phyloP scores from a whole-genome alignment of 92 coral and sea anemone genomes.

The Desmophyllum pertusum region DNA sequence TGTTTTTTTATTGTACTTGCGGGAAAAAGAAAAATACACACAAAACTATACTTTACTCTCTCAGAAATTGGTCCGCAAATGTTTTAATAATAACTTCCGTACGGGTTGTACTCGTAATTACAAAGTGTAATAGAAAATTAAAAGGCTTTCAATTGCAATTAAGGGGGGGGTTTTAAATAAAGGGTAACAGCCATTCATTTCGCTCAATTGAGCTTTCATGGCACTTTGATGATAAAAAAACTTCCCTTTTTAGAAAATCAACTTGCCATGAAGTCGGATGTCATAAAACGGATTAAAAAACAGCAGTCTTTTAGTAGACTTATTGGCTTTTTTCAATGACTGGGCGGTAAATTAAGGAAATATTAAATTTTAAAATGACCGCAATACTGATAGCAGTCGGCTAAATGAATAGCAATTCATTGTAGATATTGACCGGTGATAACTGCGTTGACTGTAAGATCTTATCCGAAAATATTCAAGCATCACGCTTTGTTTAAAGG shows the following conservation, averaged over 20 bases:
- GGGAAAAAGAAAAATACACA: neutral
- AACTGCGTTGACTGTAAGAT: neutral
- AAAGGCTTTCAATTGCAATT: neutral
- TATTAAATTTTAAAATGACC: neutral
- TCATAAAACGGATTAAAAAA: neutral
- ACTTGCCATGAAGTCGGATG: neutral
- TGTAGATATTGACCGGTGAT: neutral
- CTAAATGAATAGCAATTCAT: neutral
- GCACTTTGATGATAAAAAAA: neutral
- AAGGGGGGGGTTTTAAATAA: neutral
- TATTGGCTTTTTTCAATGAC: slow-evolving; percentile 25
- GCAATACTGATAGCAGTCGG: neutral
- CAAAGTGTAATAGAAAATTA: neutral
- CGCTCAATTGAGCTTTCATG: neutral
- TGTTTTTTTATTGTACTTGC: neutral
- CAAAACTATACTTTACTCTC: neutral
- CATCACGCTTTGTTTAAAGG: neutral
- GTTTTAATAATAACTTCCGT: slow-evolving; percentile 33
- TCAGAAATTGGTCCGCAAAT: neutral
- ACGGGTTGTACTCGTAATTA: slow-evolving; percentile 3
- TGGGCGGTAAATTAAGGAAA: slow-evolving; percentile 11
- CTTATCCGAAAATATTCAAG: neutral
- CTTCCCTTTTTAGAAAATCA: neutral
- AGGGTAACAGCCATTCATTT: neutral
- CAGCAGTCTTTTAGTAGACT: neutral